Evolutionary conservation across 2,888 invertebrate species (phyloP).

Genomic region (Pammene fasciana): DNA sequence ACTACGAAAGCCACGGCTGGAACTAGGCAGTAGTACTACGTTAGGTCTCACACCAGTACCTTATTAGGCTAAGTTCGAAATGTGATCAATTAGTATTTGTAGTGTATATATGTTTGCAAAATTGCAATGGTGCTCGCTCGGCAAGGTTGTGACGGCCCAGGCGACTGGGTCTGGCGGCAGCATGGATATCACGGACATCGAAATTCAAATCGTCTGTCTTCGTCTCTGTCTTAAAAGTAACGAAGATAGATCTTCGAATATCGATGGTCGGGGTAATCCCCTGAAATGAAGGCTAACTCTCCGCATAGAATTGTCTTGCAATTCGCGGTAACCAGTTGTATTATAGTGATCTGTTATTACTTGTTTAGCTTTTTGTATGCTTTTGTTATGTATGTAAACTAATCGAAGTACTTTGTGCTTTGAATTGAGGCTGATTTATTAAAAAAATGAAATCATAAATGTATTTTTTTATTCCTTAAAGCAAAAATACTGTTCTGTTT

Average conservation of each 20-base stretch:
- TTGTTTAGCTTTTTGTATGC: slow-evolving; percentile 72
- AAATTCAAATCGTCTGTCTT: neutral
- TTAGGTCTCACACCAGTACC: slow-evolving; percentile 75
- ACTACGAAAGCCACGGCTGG: slow-evolving; percentile 69
- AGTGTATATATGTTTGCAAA: slow-evolving; percentile 64
- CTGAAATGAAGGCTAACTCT: slow-evolving; percentile 41
- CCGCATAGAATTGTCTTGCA: slow-evolving; percentile 56
- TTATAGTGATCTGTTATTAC: slow-evolving; percentile 74
- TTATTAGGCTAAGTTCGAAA: slow-evolving; percentile 79
- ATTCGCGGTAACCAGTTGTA: slow-evolving; percentile 59
- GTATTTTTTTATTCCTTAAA: slow-evolving; percentile 43
- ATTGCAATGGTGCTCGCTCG: slow-evolving; percentile 60
- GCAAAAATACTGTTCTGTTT: neutral
- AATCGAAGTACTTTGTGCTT: slow-evolving; percentile 59
- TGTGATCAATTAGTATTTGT: slow-evolving; percentile 81
- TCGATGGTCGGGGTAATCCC: slow-evolving; percentile 22
- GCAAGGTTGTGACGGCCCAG: slow-evolving; percentile 58
- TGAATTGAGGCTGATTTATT: slow-evolving; percentile 79
- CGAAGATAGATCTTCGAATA: neutral
- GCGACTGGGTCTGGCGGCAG: slow-evolving; percentile 15
- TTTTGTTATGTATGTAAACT: slow-evolving; percentile 70
- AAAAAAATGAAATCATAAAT: slow-evolving; percentile 65
- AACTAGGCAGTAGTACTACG: slow-evolving; percentile 60
- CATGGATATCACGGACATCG: neutral
- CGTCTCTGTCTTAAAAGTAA: neutral